phyloP scores from a whole-genome alignment of 2,888 invertebrate species.

The Nebria brevicollis region DNA sequence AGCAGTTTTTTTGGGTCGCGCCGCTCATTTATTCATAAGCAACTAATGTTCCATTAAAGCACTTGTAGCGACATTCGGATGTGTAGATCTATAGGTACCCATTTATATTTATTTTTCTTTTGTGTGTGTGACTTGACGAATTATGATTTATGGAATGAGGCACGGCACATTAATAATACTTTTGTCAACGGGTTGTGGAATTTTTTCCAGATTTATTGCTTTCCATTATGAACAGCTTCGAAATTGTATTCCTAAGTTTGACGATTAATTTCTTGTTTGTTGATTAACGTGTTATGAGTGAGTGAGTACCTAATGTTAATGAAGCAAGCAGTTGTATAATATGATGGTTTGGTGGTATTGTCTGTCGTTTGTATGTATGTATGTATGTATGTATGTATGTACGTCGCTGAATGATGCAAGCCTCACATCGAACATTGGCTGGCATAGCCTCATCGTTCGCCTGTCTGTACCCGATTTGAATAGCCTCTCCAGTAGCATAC shows the following conservation, averaged over 20 bases:
- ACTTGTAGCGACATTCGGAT: neutral
- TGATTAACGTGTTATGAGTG: constrained; percentile 4
- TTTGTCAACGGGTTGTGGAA: too few relatives aligned
- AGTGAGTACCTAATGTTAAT: constrained; percentile 20
- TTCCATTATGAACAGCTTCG: too few relatives aligned
- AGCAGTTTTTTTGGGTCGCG: neutral
- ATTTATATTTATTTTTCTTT: too few relatives aligned
- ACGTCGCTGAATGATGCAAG: neutral
- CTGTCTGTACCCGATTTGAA: neutral
- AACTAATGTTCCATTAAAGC: neutral
- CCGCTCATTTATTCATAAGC: constrained; percentile 3
- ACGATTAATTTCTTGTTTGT: too few relatives aligned
- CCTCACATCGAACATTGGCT: constrained; percentile 18
- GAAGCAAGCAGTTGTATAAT: constrained; percentile 36
- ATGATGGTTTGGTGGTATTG: neutral
- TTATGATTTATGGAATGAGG: too few relatives aligned
- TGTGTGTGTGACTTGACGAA: too few relatives aligned
- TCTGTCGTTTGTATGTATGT: neutral
- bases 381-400: neutral
- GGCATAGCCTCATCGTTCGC: neutral
- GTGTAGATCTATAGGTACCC: too few relatives aligned
- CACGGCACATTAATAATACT: too few relatives aligned
- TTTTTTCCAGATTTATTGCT: too few relatives aligned
- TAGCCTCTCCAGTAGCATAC: neutral
- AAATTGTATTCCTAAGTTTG: too few relatives aligned